Evolutionary conservation across 2,113 vertebrate genomes (phyloP).

Genomic region (Chaenocephalus aceratus): DNA sequence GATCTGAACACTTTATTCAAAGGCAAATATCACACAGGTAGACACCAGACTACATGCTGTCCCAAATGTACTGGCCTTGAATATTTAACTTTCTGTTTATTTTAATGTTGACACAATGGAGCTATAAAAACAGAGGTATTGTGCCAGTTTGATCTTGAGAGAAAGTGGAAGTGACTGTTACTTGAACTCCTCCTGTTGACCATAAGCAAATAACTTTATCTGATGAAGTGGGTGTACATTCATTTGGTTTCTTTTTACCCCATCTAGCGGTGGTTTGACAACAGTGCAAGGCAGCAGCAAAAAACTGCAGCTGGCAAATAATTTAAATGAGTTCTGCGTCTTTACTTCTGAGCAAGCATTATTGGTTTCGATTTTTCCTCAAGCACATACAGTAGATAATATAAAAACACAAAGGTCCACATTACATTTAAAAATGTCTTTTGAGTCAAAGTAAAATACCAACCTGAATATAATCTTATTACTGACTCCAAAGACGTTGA

Average conservation of each 20-base stretch:
- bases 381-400: neutral
- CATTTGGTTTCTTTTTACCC: slow-evolving; percentile 30
- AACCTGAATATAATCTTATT: slow-evolving; percentile 1
- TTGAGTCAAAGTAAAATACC: neutral
- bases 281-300: slow-evolving; percentile 15
- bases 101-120: neutral
- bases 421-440: neutral
- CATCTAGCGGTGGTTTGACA: slow-evolving; percentile 57
- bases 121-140: neutral
- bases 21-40: neutral
- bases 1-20: neutral
- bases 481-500: neutral
- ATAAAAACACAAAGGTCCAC: neutral
- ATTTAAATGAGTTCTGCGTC: neutral
- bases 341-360: neutral
- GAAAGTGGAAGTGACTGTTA: neutral
- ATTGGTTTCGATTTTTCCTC: neutral
- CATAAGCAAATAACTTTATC: neutral
- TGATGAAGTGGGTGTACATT: neutral
- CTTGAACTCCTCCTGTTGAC: neutral
- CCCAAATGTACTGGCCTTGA: neutral
- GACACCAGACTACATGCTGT: neutral
- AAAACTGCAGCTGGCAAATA: neutral
- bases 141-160: neutral
- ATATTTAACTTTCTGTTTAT: neutral